These are phyloP conservation scores for Hesperia comma DNA, from an alignment of 2,888 invertebrate genomes.

Conservation along the genomic window DNA sequence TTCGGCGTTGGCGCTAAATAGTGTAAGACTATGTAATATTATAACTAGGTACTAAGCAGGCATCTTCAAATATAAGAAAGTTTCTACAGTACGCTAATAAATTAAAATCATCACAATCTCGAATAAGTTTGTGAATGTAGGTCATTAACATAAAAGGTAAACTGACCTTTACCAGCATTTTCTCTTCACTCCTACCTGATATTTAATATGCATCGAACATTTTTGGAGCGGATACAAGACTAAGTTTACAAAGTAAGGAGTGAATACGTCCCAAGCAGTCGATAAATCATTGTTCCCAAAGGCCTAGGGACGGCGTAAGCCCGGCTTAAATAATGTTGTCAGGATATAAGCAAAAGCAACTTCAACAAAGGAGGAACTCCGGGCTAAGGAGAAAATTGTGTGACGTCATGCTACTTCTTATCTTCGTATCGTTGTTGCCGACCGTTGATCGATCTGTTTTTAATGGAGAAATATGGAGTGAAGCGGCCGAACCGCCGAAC, in stretches of 20 bases:
- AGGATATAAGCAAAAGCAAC: slow-evolving; percentile 62
- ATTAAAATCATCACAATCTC: too few relatives aligned
- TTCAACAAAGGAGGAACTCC: slow-evolving; percentile 55
- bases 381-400: slow-evolving; percentile 35
- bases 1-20: too few relatives aligned
- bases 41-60: too few relatives aligned
- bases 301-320: slow-evolving; percentile 57
- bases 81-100: too few relatives aligned
- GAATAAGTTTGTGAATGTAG: background rate
- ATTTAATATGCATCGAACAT: slow-evolving; percentile 52
- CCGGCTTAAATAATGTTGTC: slow-evolving; percentile 68
- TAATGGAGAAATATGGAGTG: slow-evolving; percentile 30
- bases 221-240: slow-evolving; percentile 48
- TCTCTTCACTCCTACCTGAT: slow-evolving; percentile 38
- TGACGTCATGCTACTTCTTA: slow-evolving; percentile 35
- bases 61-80: too few relatives aligned
- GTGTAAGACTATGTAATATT: too few relatives aligned
- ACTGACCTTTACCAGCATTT: background rate
- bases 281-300: slow-evolving; percentile 71
- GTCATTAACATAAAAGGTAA: background rate
- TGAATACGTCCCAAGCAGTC: slow-evolving; percentile 63
- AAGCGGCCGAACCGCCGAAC: slow-evolving; percentile 8
- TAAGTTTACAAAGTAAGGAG: slow-evolving; percentile 56
- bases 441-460: slow-evolving; percentile 36
- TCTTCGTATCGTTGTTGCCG: slow-evolving; percentile 22